Evolutionary conservation across 2,797 vertebrate species (phyloP), one percentile per base, ranked within the genome.

Genomic region (Myotis planiceps): DNA sequence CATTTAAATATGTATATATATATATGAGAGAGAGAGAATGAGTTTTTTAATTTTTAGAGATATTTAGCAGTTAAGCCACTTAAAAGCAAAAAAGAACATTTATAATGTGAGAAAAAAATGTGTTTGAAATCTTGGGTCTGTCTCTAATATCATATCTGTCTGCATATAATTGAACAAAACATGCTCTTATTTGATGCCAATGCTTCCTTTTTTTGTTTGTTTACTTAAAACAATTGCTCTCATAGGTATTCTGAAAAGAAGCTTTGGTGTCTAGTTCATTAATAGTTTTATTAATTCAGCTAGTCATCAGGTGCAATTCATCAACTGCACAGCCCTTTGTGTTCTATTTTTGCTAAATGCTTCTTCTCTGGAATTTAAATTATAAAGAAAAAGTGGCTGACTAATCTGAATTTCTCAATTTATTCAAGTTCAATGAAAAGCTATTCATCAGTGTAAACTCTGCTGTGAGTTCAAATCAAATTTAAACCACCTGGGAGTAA

Each of bases 371-470:
- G 92, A 97, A 98, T 98, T 98, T 98, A 98, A 98, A 99, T 99
- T 98, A 98, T 98, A 98, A 98, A 63, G 87, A 97, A 98, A 98
- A 99, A 99, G 98, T 98, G 97, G 99, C 99, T 99, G 99, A 99
- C 99, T 99, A 99, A 99, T 99, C 98, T 98, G 97, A 98, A 99
- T 99, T 99, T 99, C 96, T 98, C 99, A 99, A 99, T 99, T 98
- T 99, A 99, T 99, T 99, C 99, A 98, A 98, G 98, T 99, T 99
- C 99, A 99, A 99, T 99, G 99, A 99, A 98, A 99, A 99, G 98
- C 98, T 99, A 98, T 99, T 99, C 99, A 99, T 99, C 99, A 99
- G 98, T 98, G 96, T 99, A 99, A 99, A 99, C 97, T 98, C 98
- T 97, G 98, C 98, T 98, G 98, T 97, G 98, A 99, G 98, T 99